Conservation (phyloP, 2,113 vertebrate species). For the Rhinolophus sinicus region DNA sequence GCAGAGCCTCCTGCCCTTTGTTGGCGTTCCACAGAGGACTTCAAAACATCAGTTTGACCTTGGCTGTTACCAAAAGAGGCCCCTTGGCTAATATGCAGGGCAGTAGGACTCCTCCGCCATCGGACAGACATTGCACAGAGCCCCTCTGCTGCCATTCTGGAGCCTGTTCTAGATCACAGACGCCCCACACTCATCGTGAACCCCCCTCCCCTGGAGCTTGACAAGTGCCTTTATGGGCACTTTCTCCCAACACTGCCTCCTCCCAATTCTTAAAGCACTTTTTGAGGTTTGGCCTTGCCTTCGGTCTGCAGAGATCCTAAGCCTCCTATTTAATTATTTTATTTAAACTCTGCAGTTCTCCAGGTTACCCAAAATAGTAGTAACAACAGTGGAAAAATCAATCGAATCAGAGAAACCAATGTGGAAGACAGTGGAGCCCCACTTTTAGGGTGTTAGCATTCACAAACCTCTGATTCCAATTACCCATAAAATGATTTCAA, state of each 20-base stretch:
- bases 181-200: too few relatives aligned
- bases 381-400: constrained; percentile 4
- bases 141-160: too few relatives aligned
- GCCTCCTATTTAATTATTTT: constrained; percentile 10
- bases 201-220: too few relatives aligned
- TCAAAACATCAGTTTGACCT: background rate
- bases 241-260: background rate
- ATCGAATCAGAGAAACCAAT: background rate
- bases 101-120: fast-evolving
- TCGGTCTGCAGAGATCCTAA: background rate
- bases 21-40: background rate
- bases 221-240: too few relatives aligned
- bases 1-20: background rate
- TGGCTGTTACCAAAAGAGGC: fast-evolving
- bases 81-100: background rate
- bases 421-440: background rate
- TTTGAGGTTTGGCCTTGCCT: background rate
- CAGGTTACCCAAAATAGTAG: background rate
- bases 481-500: background rate
- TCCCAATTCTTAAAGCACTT: background rate
- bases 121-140: fast-evolving
- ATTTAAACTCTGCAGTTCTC: constrained; percentile 39
- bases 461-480: background rate
- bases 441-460: background rate
- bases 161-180: background rate